Evolutionary conservation across 2,888 invertebrate genomes (phyloP), one percentile per base, ranked within the genome.

Genomic region (Morpho deidamia): DNA sequence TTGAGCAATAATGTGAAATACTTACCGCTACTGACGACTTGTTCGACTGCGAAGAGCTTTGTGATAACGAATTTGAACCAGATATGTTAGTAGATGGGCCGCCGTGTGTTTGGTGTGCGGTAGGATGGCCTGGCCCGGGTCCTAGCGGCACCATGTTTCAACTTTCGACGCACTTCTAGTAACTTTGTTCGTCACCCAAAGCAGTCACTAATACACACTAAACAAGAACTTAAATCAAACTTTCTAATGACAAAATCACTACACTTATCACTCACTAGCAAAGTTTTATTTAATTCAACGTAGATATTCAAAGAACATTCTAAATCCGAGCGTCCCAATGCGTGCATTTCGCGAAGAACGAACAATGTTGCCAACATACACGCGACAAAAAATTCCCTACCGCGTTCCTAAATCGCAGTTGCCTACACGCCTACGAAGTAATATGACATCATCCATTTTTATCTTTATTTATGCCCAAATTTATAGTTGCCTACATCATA

Each of bases 121-220:
- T 81, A 78, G 87, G 86, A 76, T 89, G 88, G 79, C 88, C 93
- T 68, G 92, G 92, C 71, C 93, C 92, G 68, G 93, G 91, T 74
- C 93, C 93, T 78, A 94, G 90, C 74, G 94, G 94, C 88, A 94
- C 93, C 94, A 94, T 94, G 86, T 89, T 90, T 87, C 78, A 83
- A 68, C 78, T 81, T 85, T 83, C 74, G 77, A 85, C 84, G 85
- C 88, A 87, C 83, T 84, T 76, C 70, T 74, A 63, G 78, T 70
- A 72, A 71, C 68, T 79, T 79, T 83, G 69, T 84, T 85, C 78
- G 81, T 86, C 84, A 85, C 78, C 81, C 82, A 78, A 81, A 74
- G 79, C 79, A 81, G 71, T 83, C 86, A 86, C 83, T 75, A 72
- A 72, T 74, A 80, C 72, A 81, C 79, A 81, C 78, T 68, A 70